Conservation (phyloP, 2,797 vertebrate genomes). For the Mus spretus region DNA sequence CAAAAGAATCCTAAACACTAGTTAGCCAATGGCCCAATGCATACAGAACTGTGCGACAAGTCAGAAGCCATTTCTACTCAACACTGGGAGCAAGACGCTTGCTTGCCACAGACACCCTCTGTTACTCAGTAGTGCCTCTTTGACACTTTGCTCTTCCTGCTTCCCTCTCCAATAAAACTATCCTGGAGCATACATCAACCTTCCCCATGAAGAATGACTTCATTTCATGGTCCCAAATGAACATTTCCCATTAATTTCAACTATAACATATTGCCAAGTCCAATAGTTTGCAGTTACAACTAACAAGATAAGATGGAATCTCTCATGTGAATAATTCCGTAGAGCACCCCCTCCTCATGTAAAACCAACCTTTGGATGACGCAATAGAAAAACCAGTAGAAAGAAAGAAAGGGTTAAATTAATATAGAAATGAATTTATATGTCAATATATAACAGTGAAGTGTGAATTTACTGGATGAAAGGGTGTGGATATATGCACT, state of each 20-base stretch:
- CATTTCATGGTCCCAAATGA: background rate
- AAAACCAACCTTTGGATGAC: conserved; percentile 13
- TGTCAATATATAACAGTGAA: background rate
- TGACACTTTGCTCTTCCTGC: background rate
- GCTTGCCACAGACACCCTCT: background rate
- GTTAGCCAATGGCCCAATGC: background rate
- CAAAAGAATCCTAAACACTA: background rate
- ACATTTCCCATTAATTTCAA: background rate
- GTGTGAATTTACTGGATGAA: conserved; percentile 7
- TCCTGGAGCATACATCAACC: background rate
- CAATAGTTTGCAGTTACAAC: background rate
- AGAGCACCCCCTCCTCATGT: background rate
- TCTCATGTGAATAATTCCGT: background rate
- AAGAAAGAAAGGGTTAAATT: background rate
- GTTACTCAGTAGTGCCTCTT: background rate
- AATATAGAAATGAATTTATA: background rate
- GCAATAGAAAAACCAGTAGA: background rate
- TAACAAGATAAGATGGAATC: background rate
- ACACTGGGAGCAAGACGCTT: background rate
- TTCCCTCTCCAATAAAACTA: background rate
- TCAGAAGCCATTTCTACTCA: background rate
- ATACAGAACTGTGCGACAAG: background rate
- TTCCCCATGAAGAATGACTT: background rate
- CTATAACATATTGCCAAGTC: background rate
- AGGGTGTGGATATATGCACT: background rate